phyloP scores from a whole-genome alignment of 2,113 vertebrate genomes.

The Ancistrus triradiatus region DNA sequence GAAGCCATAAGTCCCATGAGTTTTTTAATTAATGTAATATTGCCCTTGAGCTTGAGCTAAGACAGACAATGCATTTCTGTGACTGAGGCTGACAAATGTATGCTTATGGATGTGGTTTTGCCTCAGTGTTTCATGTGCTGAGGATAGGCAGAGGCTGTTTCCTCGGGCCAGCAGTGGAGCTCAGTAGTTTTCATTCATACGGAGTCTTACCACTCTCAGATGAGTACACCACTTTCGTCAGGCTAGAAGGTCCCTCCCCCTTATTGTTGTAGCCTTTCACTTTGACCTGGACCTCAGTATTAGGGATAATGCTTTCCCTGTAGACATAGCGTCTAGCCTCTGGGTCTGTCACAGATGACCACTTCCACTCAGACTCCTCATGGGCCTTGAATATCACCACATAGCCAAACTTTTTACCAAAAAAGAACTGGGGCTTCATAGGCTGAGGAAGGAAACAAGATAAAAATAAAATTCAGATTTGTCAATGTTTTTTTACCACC shows the following conservation, averaged over 20 bases:
- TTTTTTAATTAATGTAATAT: no score
- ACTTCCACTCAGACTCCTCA: conserved; percentile 85
- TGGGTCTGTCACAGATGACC: conserved; percentile 87
- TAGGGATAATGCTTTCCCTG: conserved; percentile 80
- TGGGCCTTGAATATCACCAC: conserved; percentile 89
- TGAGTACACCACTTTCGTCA: conserved; percentile 83
- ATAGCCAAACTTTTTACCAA: conserved; percentile 92
- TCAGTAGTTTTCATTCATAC: no score
- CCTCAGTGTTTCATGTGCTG: no score
- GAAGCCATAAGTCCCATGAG: no score
- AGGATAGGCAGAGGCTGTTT: no score
- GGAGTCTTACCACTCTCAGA: conserved; percentile 78
- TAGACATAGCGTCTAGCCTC: conserved; percentile 86
- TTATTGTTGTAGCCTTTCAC: conserved; percentile 91
- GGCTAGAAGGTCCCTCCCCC: conserved; percentile 89
- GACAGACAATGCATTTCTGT: no score
- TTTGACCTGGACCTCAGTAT: conserved; percentile 88
- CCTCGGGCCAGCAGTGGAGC: no score
- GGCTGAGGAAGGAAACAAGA: conserved; percentile 65
- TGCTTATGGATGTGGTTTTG: no score
- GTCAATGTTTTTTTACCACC: neutral
- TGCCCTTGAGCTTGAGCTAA: no score
- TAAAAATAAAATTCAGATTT: neutral
- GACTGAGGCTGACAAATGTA: neutral
- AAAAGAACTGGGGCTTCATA: conserved; percentile 87